Conservation (phyloP, 2,113 vertebrate genomes). For the Agelaius phoeniceus region DNA sequence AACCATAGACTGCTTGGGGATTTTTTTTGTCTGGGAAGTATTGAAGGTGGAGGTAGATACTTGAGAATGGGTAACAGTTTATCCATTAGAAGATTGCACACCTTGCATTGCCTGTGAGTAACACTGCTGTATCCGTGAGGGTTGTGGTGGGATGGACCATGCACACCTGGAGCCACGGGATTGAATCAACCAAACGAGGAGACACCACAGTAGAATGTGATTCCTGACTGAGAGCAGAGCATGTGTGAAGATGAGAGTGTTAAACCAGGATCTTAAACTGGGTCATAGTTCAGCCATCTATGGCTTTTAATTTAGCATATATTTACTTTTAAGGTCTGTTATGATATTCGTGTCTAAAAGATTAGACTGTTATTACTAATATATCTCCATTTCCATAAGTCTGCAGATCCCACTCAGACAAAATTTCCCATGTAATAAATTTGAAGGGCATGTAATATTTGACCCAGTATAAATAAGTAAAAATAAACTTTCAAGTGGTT, state of each 20-base stretch:
- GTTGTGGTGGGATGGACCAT: fast-evolving
- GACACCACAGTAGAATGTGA: fast-evolving
- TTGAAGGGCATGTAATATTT: background rate
- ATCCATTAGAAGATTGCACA: background rate
- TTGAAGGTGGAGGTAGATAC: background rate
- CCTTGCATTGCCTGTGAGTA: background rate
- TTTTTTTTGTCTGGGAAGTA: background rate
- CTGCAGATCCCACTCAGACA: background rate
- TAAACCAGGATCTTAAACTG: background rate
- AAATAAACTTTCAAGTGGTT: background rate
- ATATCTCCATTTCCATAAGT: background rate
- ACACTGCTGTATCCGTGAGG: fast-evolving
- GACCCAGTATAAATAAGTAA: background rate
- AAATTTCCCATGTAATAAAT: background rate
- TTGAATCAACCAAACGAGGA: background rate
- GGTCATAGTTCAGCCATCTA: background rate
- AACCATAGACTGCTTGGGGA: fast-evolving
- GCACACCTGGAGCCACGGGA: background rate
- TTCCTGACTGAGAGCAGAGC: background rate
- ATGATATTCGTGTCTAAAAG: background rate
- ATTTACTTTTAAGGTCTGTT: background rate
- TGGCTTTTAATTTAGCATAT: background rate
- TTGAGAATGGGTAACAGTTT: background rate
- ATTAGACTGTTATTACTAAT: background rate
- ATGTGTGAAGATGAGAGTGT: background rate